Base-by-base conservation (phyloP, 2,888 invertebrate species). In the Meteorus colon region DNA sequence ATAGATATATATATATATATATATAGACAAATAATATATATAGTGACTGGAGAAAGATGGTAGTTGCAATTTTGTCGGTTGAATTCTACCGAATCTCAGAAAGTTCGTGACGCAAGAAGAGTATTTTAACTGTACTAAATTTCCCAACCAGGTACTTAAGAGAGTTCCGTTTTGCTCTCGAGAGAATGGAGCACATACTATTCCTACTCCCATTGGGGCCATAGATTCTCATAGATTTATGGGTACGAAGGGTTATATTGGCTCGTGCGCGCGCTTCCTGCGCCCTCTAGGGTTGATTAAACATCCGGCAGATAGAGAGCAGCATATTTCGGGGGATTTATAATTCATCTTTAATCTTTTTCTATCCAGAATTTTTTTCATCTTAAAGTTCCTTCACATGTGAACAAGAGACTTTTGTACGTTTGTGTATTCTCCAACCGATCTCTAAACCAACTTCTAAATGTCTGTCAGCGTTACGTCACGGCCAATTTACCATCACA, bases 401-500 rank as follows among this genome's bases (percentile, higher is more conserved):
- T 16, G 29, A 24, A 69, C 19, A 65, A 65, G 37, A n/a, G 41
- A 65, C 65, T 65, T 65, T 19, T 65, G 65, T 65, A 0, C 19
- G 24, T 66, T 41, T 10, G 19, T 19, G 19, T 55, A 48, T 19
- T 19, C 41, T 24, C 10, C 55, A 55, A 41, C 41, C 10, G 1
- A 37, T 41, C n/a, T 66, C 45, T 45, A 41, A 66, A 68, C 29
- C 27, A 27, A 3, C 12, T 48, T 48, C 51, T 27, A 69, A 24
- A 51, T 51, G 19, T 55, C 55, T 34, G 51, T 69, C 31, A 55
- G 51, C 59, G 5, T 8, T 10, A 19, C 51, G 41, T 41, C 24
- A 29, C 66, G 66, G 41, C 24, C 66, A 66, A 66, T 66, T 66
- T 41, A 66, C 41, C 66, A 66, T 66, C 37, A 19, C 19, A 19